phyloP scores from a whole-genome alignment of 2,888 invertebrate species.

The Chamaedrilus cognettii region DNA sequence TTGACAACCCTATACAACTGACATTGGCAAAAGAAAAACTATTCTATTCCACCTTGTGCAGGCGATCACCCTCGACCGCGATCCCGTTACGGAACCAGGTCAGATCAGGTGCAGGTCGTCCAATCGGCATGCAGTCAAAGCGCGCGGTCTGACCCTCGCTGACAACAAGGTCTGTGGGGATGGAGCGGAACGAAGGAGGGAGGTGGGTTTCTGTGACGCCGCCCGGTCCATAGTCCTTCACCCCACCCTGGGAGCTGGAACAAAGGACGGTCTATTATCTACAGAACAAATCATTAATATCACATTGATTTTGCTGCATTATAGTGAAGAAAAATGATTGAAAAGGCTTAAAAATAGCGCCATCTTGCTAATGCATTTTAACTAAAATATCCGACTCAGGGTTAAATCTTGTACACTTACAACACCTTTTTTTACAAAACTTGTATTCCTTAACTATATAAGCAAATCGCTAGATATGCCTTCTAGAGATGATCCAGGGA shows the following conservation, averaged over 20 bases:
- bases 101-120: slow-evolving; percentile 63
- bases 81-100: slow-evolving; percentile 82
- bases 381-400: too few species aligned
- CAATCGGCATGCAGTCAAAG: slow-evolving; percentile 56
- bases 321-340: too few species aligned
- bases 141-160: slow-evolving; percentile 61
- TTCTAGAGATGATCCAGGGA: too few species aligned
- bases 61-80: slow-evolving; percentile 82
- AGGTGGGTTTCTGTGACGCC: slow-evolving; percentile 56
- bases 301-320: too few species aligned
- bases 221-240: slow-evolving; percentile 31
- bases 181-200: slow-evolving; percentile 53
- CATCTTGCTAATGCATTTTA: too few species aligned
- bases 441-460: too few species aligned
- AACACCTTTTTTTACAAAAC: too few species aligned
- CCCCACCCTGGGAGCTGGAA: background rate
- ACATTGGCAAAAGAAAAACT: background rate
- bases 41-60: slow-evolving; percentile 76
- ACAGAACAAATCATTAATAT: too few species aligned
- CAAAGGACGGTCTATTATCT: too few species aligned
- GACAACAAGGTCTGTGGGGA: slow-evolving; percentile 59
- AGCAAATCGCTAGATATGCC: too few species aligned
- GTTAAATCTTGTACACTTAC: too few species aligned
- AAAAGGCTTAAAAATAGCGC: too few species aligned
- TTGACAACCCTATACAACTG: background rate